Conservation (phyloP, 1,140 invertebrate genomes). For the Aradophagus sp. region DNA sequence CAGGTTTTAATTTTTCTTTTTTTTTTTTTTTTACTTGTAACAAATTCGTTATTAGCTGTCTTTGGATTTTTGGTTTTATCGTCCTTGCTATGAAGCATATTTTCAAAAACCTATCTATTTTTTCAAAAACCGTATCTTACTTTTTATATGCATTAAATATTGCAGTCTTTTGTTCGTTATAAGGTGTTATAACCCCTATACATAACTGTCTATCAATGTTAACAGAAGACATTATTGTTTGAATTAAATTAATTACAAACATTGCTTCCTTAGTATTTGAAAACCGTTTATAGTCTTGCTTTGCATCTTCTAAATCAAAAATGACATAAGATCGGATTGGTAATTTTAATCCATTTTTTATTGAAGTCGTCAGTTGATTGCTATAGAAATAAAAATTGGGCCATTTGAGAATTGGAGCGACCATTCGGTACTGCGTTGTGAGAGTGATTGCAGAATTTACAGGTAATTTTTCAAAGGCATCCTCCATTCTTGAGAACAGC, state of each 20-base stretch:
- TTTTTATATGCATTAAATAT: no score
- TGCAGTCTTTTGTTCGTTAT: slow-evolving; percentile 79
- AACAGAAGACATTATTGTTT: slow-evolving; percentile 72
- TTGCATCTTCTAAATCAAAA: slow-evolving; percentile 72
- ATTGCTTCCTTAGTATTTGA: slow-evolving; percentile 76
- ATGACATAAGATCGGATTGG: slow-evolving; percentile 76
- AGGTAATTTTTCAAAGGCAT: slow-evolving; percentile 66
- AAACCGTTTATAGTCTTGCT: slow-evolving; percentile 63
- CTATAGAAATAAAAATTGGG: slow-evolving; percentile 88
- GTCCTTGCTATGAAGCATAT: no score
- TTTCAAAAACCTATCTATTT: no score
- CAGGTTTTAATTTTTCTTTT: no score
- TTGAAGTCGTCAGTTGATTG: slow-evolving; percentile 75
- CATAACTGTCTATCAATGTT: slow-evolving; percentile 47
- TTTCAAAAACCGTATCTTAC: no score
- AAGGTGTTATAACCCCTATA: slow-evolving; percentile 84
- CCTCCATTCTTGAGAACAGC: slow-evolving; percentile 79
- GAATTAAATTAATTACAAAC: slow-evolving; percentile 76
- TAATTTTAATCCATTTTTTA: slow-evolving; percentile 40
- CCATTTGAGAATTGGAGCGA: slow-evolving; percentile 77
- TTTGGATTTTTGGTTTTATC: no score
- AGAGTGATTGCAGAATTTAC: slow-evolving; percentile 53
- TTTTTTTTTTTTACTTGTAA: no score
- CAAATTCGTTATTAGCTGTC: no score
- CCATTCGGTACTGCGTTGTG: slow-evolving; percentile 43